Conservation (phyloP, 1,140 invertebrate genomes). For the Gyrodactylus bullatarudis region DNA sequence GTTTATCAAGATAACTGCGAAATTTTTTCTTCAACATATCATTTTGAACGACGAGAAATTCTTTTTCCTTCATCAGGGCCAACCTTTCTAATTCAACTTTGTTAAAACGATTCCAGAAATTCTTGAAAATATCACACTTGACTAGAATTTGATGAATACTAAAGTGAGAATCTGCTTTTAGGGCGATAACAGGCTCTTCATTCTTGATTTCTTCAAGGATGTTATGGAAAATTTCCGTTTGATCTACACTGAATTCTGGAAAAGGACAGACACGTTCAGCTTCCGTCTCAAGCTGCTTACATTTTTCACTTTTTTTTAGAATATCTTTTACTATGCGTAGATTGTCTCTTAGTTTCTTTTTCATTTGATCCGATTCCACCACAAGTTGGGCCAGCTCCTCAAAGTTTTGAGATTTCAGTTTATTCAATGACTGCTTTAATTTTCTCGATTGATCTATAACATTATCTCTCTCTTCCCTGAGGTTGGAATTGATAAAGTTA, state of each 20-base stretch:
- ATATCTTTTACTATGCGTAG: not conserved
- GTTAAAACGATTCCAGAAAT: not conserved
- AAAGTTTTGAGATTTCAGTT: not conserved
- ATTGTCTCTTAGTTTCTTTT: not conserved
- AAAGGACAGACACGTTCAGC: not conserved
- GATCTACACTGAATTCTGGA: not conserved
- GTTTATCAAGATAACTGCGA: not conserved
- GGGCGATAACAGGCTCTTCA: no score
- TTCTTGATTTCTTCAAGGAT: not conserved
- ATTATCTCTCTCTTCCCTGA: not conserved
- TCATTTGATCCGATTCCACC: not conserved
- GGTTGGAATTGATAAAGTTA: not conserved
- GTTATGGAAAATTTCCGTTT: not conserved
- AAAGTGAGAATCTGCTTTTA: no score
- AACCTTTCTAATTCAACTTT: not conserved
- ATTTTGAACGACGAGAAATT: not conserved
- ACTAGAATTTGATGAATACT: not conserved
- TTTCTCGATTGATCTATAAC: not conserved
- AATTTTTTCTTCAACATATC: not conserved
- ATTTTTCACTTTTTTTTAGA: not conserved
- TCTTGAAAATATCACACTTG: not conserved
- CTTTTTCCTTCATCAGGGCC: not conserved
- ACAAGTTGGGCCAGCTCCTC: not conserved
- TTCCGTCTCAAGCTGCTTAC: not conserved
- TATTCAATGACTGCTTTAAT: not conserved